Evolutionary conservation across 53 echinoderm and acorn worm genomes (phyloP).

Genomic region (Stichopus horrens): DNA sequence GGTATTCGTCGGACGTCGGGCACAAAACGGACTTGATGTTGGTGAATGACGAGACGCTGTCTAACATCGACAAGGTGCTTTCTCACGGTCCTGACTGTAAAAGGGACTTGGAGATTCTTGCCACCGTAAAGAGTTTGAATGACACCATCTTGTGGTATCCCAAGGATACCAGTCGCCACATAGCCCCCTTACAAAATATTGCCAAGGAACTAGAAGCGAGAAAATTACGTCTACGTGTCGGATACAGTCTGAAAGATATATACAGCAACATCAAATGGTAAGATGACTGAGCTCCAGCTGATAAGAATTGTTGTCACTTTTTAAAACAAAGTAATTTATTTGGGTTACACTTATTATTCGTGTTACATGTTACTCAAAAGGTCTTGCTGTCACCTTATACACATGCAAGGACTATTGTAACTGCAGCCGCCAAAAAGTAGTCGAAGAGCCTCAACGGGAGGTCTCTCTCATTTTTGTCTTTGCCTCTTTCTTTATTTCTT

Average conservation of each 20-base stretch:
- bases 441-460: no score
- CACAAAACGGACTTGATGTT: slow-evolving; percentile 22
- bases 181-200: not conserved
- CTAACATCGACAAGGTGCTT: not conserved
- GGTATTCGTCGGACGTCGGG: not conserved
- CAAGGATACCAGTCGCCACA: not conserved
- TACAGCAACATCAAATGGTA: slow-evolving; percentile 27
- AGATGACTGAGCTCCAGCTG: not conserved
- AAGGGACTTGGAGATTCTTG: not conserved
- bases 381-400: no score
- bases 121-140: not conserved
- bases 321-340: no score
- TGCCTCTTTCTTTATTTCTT: no score
- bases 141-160: slow-evolving; percentile 26
- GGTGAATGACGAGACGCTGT: not conserved
- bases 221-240: not conserved
- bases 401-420: no score
- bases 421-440: no score
- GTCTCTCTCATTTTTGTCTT: no score
- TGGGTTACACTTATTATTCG: no score
- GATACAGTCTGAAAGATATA: slow-evolving; percentile 1
- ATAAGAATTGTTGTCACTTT: no score
- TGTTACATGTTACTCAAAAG: no score
- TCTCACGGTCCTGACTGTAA: not conserved
- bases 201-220: not conserved